Percentiles rank a stretch among this genome's conserved stretches.
phyloP scores from a whole-genome alignment of 2,888 invertebrate genomes.

The Erebia epiphron region DNA sequence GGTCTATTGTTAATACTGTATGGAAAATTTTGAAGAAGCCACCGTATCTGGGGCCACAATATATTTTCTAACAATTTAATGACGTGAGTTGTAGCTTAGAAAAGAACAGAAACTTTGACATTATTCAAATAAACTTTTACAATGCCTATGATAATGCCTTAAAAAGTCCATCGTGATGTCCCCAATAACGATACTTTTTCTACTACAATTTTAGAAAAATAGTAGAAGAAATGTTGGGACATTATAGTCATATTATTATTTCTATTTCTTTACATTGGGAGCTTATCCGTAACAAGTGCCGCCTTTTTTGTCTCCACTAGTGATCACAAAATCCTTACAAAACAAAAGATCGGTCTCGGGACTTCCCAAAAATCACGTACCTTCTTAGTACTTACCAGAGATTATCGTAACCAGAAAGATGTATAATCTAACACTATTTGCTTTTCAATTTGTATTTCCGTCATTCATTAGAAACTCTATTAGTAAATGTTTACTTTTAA shows the following conservation, averaged over 20 bases:
- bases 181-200: too few species aligned
- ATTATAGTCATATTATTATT: too few species aligned
- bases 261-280: neutral
- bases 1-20: neutral
- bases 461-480: conserved; percentile 6
- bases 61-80: neutral
- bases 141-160: too few species aligned
- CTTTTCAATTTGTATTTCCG: neutral
- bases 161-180: too few species aligned
- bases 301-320: neutral
- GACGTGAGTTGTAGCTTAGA: neutral
- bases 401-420: neutral
- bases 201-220: too few species aligned
- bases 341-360: neutral
- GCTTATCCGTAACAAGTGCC: neutral
- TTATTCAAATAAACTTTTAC: too few species aligned
- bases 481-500: conserved; percentile 1
- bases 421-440: neutral
- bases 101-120: neutral
- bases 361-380: neutral
- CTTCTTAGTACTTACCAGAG: neutral
- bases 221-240: too few species aligned
- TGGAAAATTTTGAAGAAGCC: conserved; percentile 4
- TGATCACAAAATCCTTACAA: neutral
- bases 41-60: neutral